phyloP scores from a whole-genome alignment of 2,888 invertebrate species.

The Apotomis betuletana region DNA sequence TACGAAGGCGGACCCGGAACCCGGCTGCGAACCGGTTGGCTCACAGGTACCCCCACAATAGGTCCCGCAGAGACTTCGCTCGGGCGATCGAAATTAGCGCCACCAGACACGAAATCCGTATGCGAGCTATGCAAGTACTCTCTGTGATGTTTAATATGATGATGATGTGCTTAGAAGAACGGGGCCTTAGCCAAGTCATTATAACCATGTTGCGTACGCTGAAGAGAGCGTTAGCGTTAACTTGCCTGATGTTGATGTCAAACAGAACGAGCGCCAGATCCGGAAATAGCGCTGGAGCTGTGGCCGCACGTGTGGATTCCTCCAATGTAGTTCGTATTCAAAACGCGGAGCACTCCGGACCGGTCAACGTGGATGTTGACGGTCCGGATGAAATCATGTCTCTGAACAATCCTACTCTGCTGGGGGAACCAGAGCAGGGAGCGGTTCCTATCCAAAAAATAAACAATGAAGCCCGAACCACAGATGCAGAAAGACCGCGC shows the following conservation, averaged over 20 bases:
- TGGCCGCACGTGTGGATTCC: conserved; percentile 63
- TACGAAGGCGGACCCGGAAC: conserved; percentile 63
- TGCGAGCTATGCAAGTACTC: conserved; percentile 78
- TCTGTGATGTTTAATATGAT: conserved; percentile 82
- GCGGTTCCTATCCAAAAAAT: conserved; percentile 47
- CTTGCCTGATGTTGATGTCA: conserved; percentile 77
- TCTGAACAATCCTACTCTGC: conserved; percentile 45
- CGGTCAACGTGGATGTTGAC: conserved; percentile 74
- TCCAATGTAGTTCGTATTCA: conserved; percentile 71
- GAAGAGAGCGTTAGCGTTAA: conserved; percentile 75
- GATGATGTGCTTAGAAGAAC: conserved; percentile 80
- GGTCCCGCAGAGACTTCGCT: conserved; percentile 66
- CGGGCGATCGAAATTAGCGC: conserved; percentile 73
- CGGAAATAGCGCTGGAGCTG: conserved; percentile 54
- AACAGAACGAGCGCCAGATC: conserved; percentile 60
- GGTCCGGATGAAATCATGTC: conserved; percentile 65
- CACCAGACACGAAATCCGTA: conserved; percentile 77
- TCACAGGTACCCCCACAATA: conserved; percentile 56
- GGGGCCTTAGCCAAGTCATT: conserved; percentile 74
- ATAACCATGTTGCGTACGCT: conserved; percentile 75
- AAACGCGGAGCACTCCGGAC: conserved; percentile 71
- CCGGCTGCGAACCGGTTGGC: conserved; percentile 57
- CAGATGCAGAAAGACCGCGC: conserved; percentile 47
- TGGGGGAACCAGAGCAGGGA: conserved; percentile 46
- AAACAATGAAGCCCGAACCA: conserved; percentile 44